A percentile compares a stretch with the other conserved stretches of the same genome.
Evolutionary conservation across 2,797 vertebrate species (phyloP).

Genomic region (Muscicapa comitata): DNA sequence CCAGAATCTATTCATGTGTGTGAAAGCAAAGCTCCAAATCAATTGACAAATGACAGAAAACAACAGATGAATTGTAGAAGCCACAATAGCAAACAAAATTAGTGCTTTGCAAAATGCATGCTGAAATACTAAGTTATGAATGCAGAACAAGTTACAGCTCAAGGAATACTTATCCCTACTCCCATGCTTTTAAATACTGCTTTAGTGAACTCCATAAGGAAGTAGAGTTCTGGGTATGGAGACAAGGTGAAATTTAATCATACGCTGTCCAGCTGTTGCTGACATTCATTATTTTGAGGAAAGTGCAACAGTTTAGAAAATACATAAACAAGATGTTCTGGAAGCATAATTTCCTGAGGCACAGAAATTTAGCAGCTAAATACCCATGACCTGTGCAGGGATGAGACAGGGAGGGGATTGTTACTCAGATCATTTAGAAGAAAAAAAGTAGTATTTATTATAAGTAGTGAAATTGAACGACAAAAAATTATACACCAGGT

Average conservation of each 20-base stretch:
- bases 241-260: constrained; percentile 57
- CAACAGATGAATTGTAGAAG: background rate
- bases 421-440: background rate
- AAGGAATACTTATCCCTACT: background rate
- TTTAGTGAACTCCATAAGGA: constrained; percentile 48
- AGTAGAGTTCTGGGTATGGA: constrained; percentile 36
- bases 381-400: background rate
- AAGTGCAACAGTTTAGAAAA: constrained; percentile 48
- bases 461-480: background rate
- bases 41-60: background rate
- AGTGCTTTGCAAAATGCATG: background rate
- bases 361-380: constrained; percentile 45
- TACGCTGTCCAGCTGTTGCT: constrained; percentile 54
- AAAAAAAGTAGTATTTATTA: background rate
- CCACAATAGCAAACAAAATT: constrained; percentile 2
- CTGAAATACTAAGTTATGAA: background rate
- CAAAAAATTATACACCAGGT: background rate
- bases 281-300: constrained; percentile 47
- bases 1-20: background rate
- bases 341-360: constrained; percentile 34
- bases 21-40: background rate
- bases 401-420: background rate
- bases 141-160: background rate
- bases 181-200: background rate
- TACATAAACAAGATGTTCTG: constrained; percentile 61